Base-by-base conservation (phyloP, 2,888 invertebrate species). In the Drosophila atroscutellata region DNA sequence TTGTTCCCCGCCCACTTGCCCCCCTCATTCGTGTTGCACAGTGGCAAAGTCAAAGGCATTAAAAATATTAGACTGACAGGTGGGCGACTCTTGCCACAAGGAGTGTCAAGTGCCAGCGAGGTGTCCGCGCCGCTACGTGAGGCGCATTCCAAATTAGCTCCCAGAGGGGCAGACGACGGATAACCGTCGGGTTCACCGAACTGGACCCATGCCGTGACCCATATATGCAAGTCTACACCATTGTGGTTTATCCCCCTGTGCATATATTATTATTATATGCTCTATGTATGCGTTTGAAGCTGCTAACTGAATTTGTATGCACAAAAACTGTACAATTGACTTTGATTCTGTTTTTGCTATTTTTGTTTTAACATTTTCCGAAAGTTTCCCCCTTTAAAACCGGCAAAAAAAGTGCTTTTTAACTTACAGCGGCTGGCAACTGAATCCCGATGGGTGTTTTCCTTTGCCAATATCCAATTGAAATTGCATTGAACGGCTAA, bases 401-500 rank as follows among this genome's bases (percentile, higher is more conserved):
- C 15, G 49, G 28, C 45, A 51, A 61, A 64, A 66, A 63, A 66
- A 8, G 4, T 2, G 26, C 56, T 78, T 78, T 66, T 55, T 26
- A 55, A 51, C 45, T 47, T 50, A 24, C 36, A 39, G 57, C 34
- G 47, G 60, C 61, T 20, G 59, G 20, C 60, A 55, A 72, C 56
- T 63, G 72, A 63, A 59, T 69, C 11, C 54, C 28, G 49, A 3
- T 42, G 58, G 13, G 7, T 50, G 59, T 9, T 36, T 55, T 57
- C 86, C 72, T 75, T 64, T 79, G 86, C 69, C 73, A 84, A 86
- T 80, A 81, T 89, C 75, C 81, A 86, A 90, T 90, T 86, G 87
- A 60, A 86, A 90, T 86, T 85, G 89, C 89, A 86, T 86, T 89
- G 90, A 90, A 75, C 79, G 75, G 72, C 87, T 86, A 90, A 86